Evolutionary conservation across 2,888 invertebrate species (phyloP), one percentile per base, ranked within the genome.

Genomic region (Osmoderma eremita): DNA sequence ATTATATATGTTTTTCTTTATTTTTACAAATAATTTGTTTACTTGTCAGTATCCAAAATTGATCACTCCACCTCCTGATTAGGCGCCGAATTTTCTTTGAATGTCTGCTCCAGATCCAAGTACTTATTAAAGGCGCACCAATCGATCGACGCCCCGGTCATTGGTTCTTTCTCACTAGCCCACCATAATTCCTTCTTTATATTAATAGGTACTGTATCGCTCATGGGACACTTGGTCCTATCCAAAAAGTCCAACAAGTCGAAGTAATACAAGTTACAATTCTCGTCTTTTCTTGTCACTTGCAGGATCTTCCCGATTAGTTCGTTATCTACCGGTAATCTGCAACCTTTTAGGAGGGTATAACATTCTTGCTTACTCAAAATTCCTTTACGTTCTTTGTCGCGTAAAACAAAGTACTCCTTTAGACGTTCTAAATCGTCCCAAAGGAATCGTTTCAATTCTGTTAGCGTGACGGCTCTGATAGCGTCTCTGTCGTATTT

Each of bases 201-300:
- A 72, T 85, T 86, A 6, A 84, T 79, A 6, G 87, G 87, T 67
- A 78, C 75, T 3, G 83, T 80, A 42, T 85, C 85, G 20, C 83
- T 74, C 64, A 83, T 78, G 1, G 86, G 86, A 73, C 85, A 83
- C 10, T 86, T 85, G 76, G 86, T 86, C 75, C 90, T 87, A 79
- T 94, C 89, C 66, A 94, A 79, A 77, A 93, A 93, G 42, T 84
- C 79, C 74, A 94, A 78, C 64, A 94, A 82, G 76, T 93, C 91
- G 1, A 87, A 85, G 68, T 89, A 90, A 63, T 86, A 84, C 39
- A 93, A 83, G 73, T 88, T 86, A 65, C 88, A 88, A 18, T 88
- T 81, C 1, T 87, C 87, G 71, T 91, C 90, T 73, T 86, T 88
- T n/a, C 84, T 81, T 50, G 91, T 79, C 91, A 89, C 87, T 74